Conservation (phyloP, 2,113 vertebrate species). For the Nothobranchius furzeri region DNA sequence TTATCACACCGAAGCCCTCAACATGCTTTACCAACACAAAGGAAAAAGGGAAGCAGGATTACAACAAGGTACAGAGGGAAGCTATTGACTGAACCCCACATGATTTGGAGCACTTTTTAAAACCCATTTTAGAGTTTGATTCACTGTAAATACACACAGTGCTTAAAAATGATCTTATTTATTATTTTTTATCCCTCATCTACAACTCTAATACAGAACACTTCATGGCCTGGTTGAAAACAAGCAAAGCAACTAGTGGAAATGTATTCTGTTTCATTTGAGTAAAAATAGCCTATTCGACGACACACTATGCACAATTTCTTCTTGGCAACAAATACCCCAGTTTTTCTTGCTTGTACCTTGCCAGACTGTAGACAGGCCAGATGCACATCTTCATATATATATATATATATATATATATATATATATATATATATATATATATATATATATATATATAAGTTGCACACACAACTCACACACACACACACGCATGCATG, state of each 20-base stretch:
- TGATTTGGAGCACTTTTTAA: slow-evolving; percentile 34
- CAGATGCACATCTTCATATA: slow-evolving; percentile 9
- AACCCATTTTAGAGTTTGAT: slow-evolving; percentile 12
- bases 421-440: slow-evolving; percentile 1
- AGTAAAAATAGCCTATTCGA: slow-evolving; percentile 39
- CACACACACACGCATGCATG: no score
- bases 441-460: neutral
- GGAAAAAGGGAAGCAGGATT: slow-evolving; percentile 57
- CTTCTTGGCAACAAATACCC: slow-evolving; percentile 8
- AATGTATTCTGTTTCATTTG: slow-evolving; percentile 32
- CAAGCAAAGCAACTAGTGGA: slow-evolving; percentile 31
- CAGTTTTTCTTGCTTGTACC: slow-evolving; percentile 23
- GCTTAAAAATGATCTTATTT: slow-evolving; percentile 49
- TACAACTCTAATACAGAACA: slow-evolving; percentile 30
- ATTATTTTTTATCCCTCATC: slow-evolving; percentile 45
- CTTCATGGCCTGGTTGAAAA: slow-evolving; percentile 17
- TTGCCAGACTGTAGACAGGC: slow-evolving; percentile 30
- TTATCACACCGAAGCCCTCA: slow-evolving; percentile 46
- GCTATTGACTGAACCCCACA: slow-evolving; percentile 43
- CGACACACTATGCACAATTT: slow-evolving; percentile 27
- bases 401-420: neutral
- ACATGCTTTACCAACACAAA: slow-evolving; percentile 47
- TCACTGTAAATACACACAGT: slow-evolving; percentile 32
- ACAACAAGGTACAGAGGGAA: slow-evolving; percentile 53
- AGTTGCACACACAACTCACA: no score